Evolutionary conservation across 2,113 vertebrate genomes (phyloP), one percentile per base, ranked within the genome.

Genomic region (Pelobates fuscus): DNA sequence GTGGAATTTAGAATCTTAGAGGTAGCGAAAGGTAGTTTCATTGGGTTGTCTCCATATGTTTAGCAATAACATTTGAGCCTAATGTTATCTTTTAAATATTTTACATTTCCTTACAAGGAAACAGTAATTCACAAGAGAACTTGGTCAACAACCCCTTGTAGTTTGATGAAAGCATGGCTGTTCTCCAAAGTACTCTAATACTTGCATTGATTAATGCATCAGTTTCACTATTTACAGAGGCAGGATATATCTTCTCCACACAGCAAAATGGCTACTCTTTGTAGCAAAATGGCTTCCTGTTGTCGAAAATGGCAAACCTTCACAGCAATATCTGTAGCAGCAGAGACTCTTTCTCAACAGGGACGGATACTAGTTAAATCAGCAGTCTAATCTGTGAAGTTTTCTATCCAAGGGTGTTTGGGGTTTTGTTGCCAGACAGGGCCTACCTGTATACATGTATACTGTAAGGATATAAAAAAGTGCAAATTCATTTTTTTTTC

Each of bases 131-230:
- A n/a, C n/a, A n/a, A n/a, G n/a, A n/a, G n/a, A n/a, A n/a, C n/a
- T n/a, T n/a, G 15, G 17, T 49, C 10, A 49, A 49, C 17, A 49
- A 49, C 15, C 15, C 44, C 15, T 49, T 49, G 4, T 49, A 49
- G 21, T 3, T 25, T 11, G 12, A 25, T 59, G 24, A 25, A 60
- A 60, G 58, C 25, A 27, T 25, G 11, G 25, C 24, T 27, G 25
- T 21, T 29, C 12, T 55, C 46, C 46, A 32, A 54, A 46, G 32
- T 24, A 26, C 37, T 15, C 15, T 60, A 23, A 43, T 24, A 17
- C 26, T 60, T 71, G 69, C 58, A 71, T 71, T 71, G 69, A 12
- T 30, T 59, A 55, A 59, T 60, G 69, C 71, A 55, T 75, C 58
- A 49, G 15, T 43, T 24, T 65, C 21, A 20, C 44, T 58, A 21